Evolutionary conservation across 2,888 invertebrate genomes (phyloP).

Genomic region (Malacosoma neustria): DNA sequence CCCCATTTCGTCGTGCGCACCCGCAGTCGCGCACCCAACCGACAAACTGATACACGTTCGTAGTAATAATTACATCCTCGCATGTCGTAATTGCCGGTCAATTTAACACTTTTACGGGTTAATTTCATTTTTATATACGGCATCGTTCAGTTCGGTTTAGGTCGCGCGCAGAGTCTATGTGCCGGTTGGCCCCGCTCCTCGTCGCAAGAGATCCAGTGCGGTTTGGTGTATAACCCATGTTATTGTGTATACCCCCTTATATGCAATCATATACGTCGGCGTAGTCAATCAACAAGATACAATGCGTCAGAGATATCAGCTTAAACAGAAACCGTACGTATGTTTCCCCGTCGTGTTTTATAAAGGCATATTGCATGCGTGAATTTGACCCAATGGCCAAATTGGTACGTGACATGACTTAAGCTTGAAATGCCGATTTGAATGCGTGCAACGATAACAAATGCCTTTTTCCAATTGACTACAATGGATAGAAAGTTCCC

Average conservation of each 20-base stretch:
- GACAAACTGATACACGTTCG: slow-evolving; percentile 66
- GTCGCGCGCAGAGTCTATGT: slow-evolving; percentile 16
- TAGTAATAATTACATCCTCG: slow-evolving; percentile 63
- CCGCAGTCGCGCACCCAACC: slow-evolving; percentile 66
- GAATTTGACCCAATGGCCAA: slow-evolving; percentile 29
- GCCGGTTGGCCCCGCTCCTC: slow-evolving; percentile 23
- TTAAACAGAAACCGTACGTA: slow-evolving; percentile 69
- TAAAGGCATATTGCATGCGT: slow-evolving; percentile 19
- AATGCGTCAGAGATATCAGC: slow-evolving; percentile 69
- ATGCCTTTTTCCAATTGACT: slow-evolving; percentile 27
- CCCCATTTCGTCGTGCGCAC: slow-evolving; percentile 20
- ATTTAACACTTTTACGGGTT: slow-evolving; percentile 47
- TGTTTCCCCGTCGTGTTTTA: slow-evolving; percentile 21
- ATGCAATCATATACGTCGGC: no score
- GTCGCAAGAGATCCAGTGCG: slow-evolving; percentile 30
- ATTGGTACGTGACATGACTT: slow-evolving; percentile 29
- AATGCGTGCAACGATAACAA: slow-evolving; percentile 30
- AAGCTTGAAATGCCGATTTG: slow-evolving; percentile 27
- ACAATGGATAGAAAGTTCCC: slow-evolving; percentile 54
- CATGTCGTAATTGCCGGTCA: slow-evolving; percentile 46
- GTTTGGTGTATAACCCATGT: slow-evolving; percentile 46
- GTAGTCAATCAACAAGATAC: slow-evolving; percentile 27
- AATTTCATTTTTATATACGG: slow-evolving; percentile 37
- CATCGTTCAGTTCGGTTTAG: slow-evolving; percentile 26
- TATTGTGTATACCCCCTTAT: no score